Evolutionary conservation across 2,797 vertebrate species (phyloP).

Genomic region (Hyperoplus immaculatus): DNA sequence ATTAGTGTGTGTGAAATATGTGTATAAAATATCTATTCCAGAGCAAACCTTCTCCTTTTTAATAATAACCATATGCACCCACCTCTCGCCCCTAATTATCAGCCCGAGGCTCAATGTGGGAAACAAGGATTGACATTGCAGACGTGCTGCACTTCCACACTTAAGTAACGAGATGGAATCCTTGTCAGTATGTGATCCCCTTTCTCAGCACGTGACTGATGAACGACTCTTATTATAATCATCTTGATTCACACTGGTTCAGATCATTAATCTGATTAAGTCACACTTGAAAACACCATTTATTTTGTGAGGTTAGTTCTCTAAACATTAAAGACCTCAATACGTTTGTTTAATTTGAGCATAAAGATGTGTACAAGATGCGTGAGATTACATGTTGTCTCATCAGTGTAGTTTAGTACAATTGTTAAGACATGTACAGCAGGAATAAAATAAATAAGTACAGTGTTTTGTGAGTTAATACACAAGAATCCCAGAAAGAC

Average conservation of each 20-base stretch:
- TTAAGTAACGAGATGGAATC: conserved; percentile 30
- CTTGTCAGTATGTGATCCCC: conserved; percentile 54
- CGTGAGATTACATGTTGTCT: conserved; percentile 68
- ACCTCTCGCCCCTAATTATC: conserved; percentile 25
- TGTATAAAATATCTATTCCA: conserved; percentile 18
- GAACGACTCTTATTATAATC: conserved; percentile 78
- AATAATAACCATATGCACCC: conserved; percentile 18
- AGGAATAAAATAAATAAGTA: conserved; percentile 78
- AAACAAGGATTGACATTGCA: conserved; percentile 45
- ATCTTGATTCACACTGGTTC: conserved; percentile 63
- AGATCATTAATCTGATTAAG: conserved; percentile 74
- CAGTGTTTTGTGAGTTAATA: conserved; percentile 63
- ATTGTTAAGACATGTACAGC: conserved; percentile 68
- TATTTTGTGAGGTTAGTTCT: conserved; percentile 36
- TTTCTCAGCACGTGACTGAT: conserved; percentile 77
- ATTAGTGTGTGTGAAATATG: conserved; percentile 17
- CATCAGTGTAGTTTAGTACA: conserved; percentile 68
- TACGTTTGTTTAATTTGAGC: conserved; percentile 76
- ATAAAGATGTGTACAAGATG: conserved; percentile 69
- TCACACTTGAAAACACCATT: conserved; percentile 63
- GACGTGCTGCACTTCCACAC: conserved; percentile 34
- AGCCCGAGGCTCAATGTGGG: conserved; percentile 13
- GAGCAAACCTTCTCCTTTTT: conserved; percentile 1
- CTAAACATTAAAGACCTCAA: conserved; percentile 55
- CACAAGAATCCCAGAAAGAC: conserved; percentile 33